These are phyloP conservation scores for Polia nebulosa DNA, from an alignment of 2,888 invertebrate species.

Conservation along the genomic window DNA sequence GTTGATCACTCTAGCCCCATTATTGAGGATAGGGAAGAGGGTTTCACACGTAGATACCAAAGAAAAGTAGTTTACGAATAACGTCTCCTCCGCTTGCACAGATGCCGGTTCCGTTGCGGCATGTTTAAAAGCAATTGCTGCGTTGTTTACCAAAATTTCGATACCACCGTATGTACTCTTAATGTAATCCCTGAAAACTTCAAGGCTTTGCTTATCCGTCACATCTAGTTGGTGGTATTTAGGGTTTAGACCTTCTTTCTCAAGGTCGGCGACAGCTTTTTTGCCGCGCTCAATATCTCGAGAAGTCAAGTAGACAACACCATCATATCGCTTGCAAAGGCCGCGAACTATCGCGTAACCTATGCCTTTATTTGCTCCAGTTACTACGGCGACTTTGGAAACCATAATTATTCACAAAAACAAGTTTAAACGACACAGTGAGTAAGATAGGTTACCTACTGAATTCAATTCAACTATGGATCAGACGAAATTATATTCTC, in stretches of 20 bases:
- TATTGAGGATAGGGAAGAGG: slow-evolving; percentile 93
- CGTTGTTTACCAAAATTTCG: slow-evolving; percentile 95
- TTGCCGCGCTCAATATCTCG: slow-evolving; percentile 91
- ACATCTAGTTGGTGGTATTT: slow-evolving; percentile 94
- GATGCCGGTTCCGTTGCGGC: slow-evolving; percentile 92
- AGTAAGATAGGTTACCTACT: no score
- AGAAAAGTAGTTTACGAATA: slow-evolving; percentile 93
- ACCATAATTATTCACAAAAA: slow-evolving; percentile 65
- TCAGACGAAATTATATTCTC: no score
- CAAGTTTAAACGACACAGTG: not conserved
- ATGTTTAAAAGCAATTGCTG: slow-evolving; percentile 93
- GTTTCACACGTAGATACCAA: slow-evolving; percentile 92
- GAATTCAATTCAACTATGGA: no score
- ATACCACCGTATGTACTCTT: slow-evolving; percentile 92
- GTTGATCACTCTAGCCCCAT: slow-evolving; percentile 94
- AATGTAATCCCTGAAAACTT: slow-evolving; percentile 91
- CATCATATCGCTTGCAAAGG: slow-evolving; percentile 93
- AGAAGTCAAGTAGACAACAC: slow-evolving; percentile 93
- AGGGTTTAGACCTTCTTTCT: slow-evolving; percentile 89
- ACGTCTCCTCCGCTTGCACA: slow-evolving; percentile 93
- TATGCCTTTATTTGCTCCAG: slow-evolving; percentile 94
- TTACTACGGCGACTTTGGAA: slow-evolving; percentile 90
- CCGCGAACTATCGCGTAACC: slow-evolving; percentile 93
- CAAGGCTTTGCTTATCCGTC: slow-evolving; percentile 91
- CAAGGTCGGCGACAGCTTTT: slow-evolving; percentile 91